Evolutionary conservation across 2,888 invertebrate genomes (phyloP).

Genomic region (Ormia ochracea): DNA sequence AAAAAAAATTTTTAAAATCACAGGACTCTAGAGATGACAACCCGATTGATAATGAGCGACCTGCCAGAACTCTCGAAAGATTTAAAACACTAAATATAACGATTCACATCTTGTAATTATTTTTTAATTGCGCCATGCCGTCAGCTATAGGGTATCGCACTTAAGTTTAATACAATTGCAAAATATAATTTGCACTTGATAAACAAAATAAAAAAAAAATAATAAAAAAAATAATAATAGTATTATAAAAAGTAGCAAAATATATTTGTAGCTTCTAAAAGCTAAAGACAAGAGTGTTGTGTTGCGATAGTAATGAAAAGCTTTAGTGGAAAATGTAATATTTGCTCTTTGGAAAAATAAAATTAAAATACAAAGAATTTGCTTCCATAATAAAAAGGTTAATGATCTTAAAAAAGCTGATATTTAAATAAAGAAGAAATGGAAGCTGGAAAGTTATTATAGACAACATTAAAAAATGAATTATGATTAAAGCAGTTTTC

Average conservation of each 20-base stretch:
- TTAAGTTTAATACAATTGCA: conserved; percentile 11
- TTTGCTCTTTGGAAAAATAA: conserved; percentile 7
- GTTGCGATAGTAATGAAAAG: conserved; percentile 53
- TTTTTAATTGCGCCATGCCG: not conserved
- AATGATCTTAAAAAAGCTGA: conserved; percentile 42
- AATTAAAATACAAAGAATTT: not conserved
- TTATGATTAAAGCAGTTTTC: not conserved
- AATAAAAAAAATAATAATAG: conserved; percentile 14
- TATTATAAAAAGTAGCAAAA: no score
- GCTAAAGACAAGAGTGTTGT: conserved; percentile 35
- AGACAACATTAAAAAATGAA: conserved; percentile 3
- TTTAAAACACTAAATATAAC: not conserved
- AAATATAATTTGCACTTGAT: conserved; percentile 33
- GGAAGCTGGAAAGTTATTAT: not conserved
- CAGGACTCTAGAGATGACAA: no score
- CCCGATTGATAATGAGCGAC: no score
- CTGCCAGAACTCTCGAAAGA: no score
- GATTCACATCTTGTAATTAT: not conserved
- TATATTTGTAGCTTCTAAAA: no score
- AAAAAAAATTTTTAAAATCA: no score
- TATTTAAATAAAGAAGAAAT: not conserved
- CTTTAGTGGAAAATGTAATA: conserved; percentile 46
- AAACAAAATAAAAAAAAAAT: not conserved
- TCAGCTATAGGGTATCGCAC: not conserved
- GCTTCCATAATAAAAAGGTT: conserved; percentile 41